phyloP scores from a whole-genome alignment of 2,113 vertebrate genomes.

The Ammodytes marinus region DNA sequence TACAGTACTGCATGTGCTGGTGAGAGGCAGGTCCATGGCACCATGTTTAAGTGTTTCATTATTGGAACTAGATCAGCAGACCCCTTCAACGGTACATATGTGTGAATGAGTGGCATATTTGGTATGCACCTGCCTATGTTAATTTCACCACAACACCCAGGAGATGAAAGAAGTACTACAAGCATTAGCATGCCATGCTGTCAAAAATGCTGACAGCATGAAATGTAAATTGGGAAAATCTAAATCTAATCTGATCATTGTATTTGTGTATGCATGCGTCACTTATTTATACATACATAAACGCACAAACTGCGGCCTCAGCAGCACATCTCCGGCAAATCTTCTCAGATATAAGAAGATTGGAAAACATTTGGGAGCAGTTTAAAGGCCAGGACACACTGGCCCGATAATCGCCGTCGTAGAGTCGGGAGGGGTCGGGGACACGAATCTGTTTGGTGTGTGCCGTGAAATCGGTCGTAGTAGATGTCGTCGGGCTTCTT shows the following conservation, averaged over 20 bases:
- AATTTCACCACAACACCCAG: slow-evolving; percentile 16
- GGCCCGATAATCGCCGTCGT: too few relatives aligned
- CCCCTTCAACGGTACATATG: background rate
- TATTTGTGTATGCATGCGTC: background rate
- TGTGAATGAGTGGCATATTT: background rate
- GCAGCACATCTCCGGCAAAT: background rate
- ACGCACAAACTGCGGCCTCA: slow-evolving; percentile 25
- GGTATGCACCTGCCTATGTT: slow-evolving; percentile 13
- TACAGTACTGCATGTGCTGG: background rate
- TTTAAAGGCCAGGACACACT: too few relatives aligned
- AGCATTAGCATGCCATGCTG: slow-evolving; percentile 32
- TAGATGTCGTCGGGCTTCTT: too few relatives aligned
- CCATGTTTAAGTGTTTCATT: background rate
- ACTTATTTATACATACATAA: slow-evolving; percentile 1
- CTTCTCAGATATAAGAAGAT: background rate
- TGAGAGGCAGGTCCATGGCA: background rate
- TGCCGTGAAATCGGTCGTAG: too few relatives aligned
- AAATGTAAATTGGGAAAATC: slow-evolving; percentile 34
- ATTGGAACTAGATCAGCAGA: slow-evolving; percentile 25
- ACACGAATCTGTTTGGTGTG: too few relatives aligned
- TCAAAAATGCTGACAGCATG: slow-evolving; percentile 30
- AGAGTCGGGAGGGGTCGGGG: too few relatives aligned
- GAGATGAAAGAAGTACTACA: slow-evolving; percentile 9
- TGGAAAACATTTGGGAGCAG: slow-evolving; percentile 24
- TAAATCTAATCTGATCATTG: slow-evolving; percentile 16